Evolutionary conservation across 2,888 invertebrate species (phyloP), one percentile per base, ranked within the genome.

Genomic region (Unio pictorum): DNA sequence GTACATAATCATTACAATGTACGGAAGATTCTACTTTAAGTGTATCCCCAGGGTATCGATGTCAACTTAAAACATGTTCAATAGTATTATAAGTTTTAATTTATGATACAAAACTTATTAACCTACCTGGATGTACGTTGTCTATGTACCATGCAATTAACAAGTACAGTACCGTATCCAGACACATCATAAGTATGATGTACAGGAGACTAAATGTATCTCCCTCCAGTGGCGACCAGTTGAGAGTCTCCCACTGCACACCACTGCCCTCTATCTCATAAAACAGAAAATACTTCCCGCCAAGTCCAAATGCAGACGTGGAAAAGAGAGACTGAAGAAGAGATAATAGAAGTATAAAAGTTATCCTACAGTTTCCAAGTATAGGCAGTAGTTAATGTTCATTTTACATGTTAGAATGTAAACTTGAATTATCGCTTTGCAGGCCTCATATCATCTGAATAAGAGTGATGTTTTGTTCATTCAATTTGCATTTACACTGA

Each of bases 291-390:
- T 91, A 91, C 77, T 90, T 91, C 62, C 89, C 87, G n/a, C 90
- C 91, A 58, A 91, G 87, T 2, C 91, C 91, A 79, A 91, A 91
- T 0, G 91, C 91, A 4, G 91, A 89, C 54, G 91, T 91, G 4
- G 91, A 90, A 62, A 91, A 84, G 54, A 88, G 69, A 6, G 85
- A 86, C 87, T 88, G 81, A 62, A 83, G 86, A 34, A 56, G 28
- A 55, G 64, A 54, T n/a, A 28, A 64, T 23, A 58, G 8, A n/a
- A 59, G n/a, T 66, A 17, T 3, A 45, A 11, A 45, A 45, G 45
- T 45, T 15, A 45, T 2, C 45, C 45, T 45, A 3, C 11, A 45
- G 45, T 15, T 45, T 45, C 15, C 3, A 2, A 45, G 3, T 45
- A 4, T 45, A 45, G 11, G 3, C 15, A 45, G 11, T 11, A 45